Evolutionary conservation across 2,113 vertebrate genomes (phyloP).

Genomic region (Scartelaos histophorus): DNA sequence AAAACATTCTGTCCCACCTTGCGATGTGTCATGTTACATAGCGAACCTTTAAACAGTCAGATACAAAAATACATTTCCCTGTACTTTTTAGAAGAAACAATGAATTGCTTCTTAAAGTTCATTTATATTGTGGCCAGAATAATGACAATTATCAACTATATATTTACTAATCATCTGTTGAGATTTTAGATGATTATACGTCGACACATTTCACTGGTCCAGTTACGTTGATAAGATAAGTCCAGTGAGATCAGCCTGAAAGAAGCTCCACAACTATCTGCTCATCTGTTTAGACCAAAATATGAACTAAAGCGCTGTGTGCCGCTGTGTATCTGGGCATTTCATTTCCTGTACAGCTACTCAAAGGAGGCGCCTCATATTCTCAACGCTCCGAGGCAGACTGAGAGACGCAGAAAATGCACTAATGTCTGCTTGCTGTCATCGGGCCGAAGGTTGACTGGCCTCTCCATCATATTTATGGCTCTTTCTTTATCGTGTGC

Average conservation of each 20-base stretch:
- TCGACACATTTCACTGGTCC: slow-evolving; percentile 9
- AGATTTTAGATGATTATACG: slow-evolving; percentile 18
- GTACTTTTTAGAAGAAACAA: neutral
- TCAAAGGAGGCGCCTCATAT: slow-evolving; percentile 52
- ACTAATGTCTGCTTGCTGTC: slow-evolving; percentile 56
- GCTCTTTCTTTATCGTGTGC: slow-evolving; percentile 46
- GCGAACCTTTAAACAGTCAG: too few relatives aligned
- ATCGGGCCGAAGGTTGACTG: slow-evolving; percentile 59
- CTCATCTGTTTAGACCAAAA: slow-evolving; percentile 46
- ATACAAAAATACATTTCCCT: too few relatives aligned
- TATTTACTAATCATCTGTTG: neutral
- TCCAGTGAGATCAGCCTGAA: slow-evolving; percentile 4
- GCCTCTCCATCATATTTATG: slow-evolving; percentile 70
- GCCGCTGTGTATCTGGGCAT: slow-evolving; percentile 50
- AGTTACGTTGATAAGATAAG: slow-evolving; percentile 17
- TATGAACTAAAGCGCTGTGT: slow-evolving; percentile 26
- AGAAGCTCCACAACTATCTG: slow-evolving; percentile 24
- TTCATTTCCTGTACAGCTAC: slow-evolving; percentile 67
- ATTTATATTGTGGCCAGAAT: neutral
- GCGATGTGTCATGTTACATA: too few relatives aligned
- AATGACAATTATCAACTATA: neutral
- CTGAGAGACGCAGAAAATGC: slow-evolving; percentile 31
- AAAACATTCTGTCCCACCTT: too few relatives aligned
- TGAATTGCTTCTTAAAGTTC: neutral
- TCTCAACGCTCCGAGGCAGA: slow-evolving; percentile 46